Percentiles rank a stretch among this genome's conserved stretches.
phyloP scores from a whole-genome alignment of 2,797 vertebrate species.

The Sphenopsis melanotis region DNA sequence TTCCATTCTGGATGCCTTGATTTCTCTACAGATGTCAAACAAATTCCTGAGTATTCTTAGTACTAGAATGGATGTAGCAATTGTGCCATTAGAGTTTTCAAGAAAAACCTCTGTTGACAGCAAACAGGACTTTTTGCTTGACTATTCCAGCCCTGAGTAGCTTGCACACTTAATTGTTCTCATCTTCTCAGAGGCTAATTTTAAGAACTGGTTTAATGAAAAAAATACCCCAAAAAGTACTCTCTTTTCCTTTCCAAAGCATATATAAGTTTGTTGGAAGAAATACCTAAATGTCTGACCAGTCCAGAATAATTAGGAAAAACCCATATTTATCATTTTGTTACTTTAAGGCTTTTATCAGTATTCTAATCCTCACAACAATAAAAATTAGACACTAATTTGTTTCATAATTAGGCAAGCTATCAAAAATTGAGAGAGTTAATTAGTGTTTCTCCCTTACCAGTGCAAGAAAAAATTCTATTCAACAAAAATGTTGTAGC shows the following conservation, averaged over 20 bases:
- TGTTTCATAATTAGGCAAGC: slow-evolving; percentile 42
- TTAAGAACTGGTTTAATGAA: neutral
- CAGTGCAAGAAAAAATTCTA: neutral
- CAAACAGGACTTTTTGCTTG: neutral
- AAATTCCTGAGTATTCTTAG: neutral
- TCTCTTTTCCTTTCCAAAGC: neutral
- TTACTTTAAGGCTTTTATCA: slow-evolving; percentile 3
- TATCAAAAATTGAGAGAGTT: neutral
- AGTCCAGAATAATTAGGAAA: neutral
- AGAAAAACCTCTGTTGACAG: neutral
- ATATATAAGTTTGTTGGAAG: neutral
- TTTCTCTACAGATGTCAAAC: neutral
- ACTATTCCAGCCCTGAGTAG: neutral
- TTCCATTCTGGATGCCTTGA: neutral
- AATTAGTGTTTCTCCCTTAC: slow-evolving; percentile 35
- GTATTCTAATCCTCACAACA: slow-evolving; percentile 26
- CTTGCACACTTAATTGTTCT: neutral
- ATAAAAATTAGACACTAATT: slow-evolving; percentile 47
- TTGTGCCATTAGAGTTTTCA: neutral
- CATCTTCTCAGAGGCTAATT: neutral
- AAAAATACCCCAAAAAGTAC: neutral
- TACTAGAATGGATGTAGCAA: neutral
- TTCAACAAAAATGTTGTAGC: neutral
- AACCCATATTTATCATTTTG: neutral
- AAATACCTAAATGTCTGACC: neutral